Evolutionary conservation across 2,797 vertebrate genomes (phyloP), one percentile per base, ranked within the genome.

Genomic region (Periophthalmus magnuspinnatus): DNA sequence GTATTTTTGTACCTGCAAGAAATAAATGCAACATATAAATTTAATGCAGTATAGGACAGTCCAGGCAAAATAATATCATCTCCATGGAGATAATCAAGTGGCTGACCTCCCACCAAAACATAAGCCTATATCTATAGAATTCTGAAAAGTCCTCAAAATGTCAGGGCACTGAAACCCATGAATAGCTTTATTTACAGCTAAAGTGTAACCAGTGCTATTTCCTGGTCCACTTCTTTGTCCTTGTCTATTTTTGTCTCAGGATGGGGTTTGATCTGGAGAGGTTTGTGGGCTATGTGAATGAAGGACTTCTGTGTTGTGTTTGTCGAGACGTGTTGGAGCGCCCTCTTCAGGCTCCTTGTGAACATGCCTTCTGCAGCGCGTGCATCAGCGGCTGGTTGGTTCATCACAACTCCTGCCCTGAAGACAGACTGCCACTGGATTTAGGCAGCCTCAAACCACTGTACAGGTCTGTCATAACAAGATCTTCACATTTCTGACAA

Each of bases 241-340:
- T 58, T 57, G 24, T 17, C 14, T 50, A 0, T 6, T 45, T 65
- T 57, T 68, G 7, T 16, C 7, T 65, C 48, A 76, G 55, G 86
- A 97, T 97, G 96, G 96, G 95, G 19, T 97, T 94, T 72, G 96
- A 97, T 28, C 89, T 94, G 65, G 96, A 97, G 72, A 94, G 95
- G 72, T 97, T 97, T 7, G 93, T 97, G 45, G 95, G 95, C 54
- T 96, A 95, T 0, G 95, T 97, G 69, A 97, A 96, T 0, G 96
- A 97, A 41, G 96, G 96, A 48, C 93, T 97, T 0, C 77, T 97
- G 36, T 97, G 96, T 86, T 96, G 95, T 71, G 95, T 97, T 77
- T 97, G 96, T 85, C 94, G 94, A 1, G 95, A 95, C 1, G 96
- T 97, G 75, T 66, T 96, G 2, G 93, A 96, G 81, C 93, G 95